Evolutionary conservation across 2,797 vertebrate genomes (phyloP), one percentile per base, ranked within the genome.

Genomic region (Darevskia mixta): DNA sequence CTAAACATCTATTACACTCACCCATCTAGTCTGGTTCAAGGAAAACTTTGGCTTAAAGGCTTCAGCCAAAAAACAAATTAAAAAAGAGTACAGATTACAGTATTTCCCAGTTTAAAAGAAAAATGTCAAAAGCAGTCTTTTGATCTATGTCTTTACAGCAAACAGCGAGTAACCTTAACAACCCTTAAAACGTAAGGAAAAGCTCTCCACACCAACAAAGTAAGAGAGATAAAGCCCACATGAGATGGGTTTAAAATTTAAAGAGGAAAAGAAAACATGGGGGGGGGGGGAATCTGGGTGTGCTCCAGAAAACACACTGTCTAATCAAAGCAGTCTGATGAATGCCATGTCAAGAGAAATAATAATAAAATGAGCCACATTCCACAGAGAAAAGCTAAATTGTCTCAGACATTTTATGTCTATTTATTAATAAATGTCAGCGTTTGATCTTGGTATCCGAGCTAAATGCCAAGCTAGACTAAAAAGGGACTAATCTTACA

Each of bases 381-480:
- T 17, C 0, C 1, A 3, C 23, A 88, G 64, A 89, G 61, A 87
- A 88, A 85, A 89, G 79, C 8, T 86, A 82, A 86, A 85, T 35
- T 80, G 92, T 90, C 91, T 90, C 38, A 80, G 87, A 85, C 85
- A 86, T 89, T 94, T 76, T 80, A 80, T 71, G 69, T 49, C 87
- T 86, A 82, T 87, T 89, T 86, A 90, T 45, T 92, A 91, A 88
- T 87, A 92, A 89, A 93, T 20, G 77, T 55, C 90, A 90, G 90
- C 79, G 93, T 92, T 94, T 94, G 90, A 95, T 79, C 49, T 64
- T 35, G 1, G 1, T 86, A 85, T 83, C 72, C 20, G 43, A 94
- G 88, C 94, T 84, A 93, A 94, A 95, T 93, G 90, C 90, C 94
- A 95, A 64, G 85, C 58, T 45, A 83, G 87, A 92, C 90, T 92